Evolutionary conservation across 1,140 invertebrate genomes (phyloP), one percentile per base, ranked within the genome.

Genomic region (Dermatophagoides farinae): DNA sequence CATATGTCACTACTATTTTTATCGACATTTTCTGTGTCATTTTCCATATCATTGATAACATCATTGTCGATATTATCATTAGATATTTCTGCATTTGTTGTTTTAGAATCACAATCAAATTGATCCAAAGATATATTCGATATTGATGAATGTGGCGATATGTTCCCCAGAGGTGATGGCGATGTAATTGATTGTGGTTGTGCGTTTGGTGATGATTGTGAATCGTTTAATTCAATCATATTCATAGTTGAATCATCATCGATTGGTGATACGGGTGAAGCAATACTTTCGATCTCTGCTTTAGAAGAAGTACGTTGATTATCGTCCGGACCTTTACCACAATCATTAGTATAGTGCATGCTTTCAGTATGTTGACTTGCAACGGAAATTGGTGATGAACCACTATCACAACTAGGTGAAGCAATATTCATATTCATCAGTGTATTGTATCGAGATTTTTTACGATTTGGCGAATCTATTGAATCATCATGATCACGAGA

Each of bases 131-230:
- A 55, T n/a, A 55, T 14, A 55, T 55, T 55, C 4, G 53, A 55
- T n/a, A 55, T 39, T n/a, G 25, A 38, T 44, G 53, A 55, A 44
- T 55, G 53, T 2, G 53, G 53, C 1, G 53, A 55, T n/a, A 55
- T 55, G 53, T 44, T 55, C 10, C 2, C 46, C n/a, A 44, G 23
- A 38, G 53, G 53, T 25, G 53, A 55, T 2, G 31, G 31, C n/a
- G n/a, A n/a, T n/a, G n/a, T n/a, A n/a, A n/a, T n/a, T n/a, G n/a
- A n/a, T n/a, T n/a, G n/a, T n/a, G n/a, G n/a, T n/a, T n/a, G n/a
- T n/a, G n/a, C n/a, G n/a, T n/a, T n/a, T n/a, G n/a, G n/a, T 47
- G 46, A 47, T 47, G 46, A 5, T 52, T 16, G 41, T 43, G 41
- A 43, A 43, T 31, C 31, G 2, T 31, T 31, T 31, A 31, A 31